These are phyloP conservation scores for Ictalurus furcatus DNA, from an alignment of 2,113 vertebrate genomes.

Conservation along the genomic window DNA sequence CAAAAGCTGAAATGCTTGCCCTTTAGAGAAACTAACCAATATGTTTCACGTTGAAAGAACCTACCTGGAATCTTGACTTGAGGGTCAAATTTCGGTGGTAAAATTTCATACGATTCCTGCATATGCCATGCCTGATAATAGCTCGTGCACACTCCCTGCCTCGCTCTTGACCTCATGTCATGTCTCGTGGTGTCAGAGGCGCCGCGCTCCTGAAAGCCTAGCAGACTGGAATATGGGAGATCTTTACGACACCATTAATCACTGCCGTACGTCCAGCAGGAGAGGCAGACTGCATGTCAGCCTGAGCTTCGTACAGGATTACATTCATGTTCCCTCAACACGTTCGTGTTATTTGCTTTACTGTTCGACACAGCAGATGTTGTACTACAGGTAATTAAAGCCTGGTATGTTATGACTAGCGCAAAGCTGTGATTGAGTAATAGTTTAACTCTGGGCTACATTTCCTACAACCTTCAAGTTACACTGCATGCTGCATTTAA, in stretches of 20 bases:
- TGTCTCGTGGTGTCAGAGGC: conserved; percentile 29
- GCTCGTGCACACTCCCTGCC: neutral
- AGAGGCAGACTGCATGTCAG: conserved; percentile 26
- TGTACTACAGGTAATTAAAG: conserved; percentile 32
- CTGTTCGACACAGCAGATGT: conserved; percentile 18
- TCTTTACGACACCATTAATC: conserved; percentile 60
- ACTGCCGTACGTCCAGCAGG: conserved; percentile 36
- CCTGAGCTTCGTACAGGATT: conserved; percentile 27
- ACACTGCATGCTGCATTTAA: neutral
- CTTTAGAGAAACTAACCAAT: neutral
- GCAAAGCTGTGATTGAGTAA: conserved; percentile 21
- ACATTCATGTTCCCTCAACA: neutral
- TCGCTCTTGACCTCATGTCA: conserved; percentile 29
- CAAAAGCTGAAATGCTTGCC: neutral
- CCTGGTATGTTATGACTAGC: conserved; percentile 25
- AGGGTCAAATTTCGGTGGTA: neutral
- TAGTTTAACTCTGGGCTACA: conserved; percentile 8
- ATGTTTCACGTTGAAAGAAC: neutral
- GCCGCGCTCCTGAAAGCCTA: conserved; percentile 20
- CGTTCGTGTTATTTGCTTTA: neutral
- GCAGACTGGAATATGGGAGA: conserved; percentile 48
- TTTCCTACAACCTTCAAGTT: conserved; percentile 1
- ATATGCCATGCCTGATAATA: conserved; percentile 40
- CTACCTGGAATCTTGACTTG: neutral
- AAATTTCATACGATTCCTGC: neutral